Conservation (phyloP, 1,140 invertebrate genomes). For the Pteromalus puparum region DNA sequence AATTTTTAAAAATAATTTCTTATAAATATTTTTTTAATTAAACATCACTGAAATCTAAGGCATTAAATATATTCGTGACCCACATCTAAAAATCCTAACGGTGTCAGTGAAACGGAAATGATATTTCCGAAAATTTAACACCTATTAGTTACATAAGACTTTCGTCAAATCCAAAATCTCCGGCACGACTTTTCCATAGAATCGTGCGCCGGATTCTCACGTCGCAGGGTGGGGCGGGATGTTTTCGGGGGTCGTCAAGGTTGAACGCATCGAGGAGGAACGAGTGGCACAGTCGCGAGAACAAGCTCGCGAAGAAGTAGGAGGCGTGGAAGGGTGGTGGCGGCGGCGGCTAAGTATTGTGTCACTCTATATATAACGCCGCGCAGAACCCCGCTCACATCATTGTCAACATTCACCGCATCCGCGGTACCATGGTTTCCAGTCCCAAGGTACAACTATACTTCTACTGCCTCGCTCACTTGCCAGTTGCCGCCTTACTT, state of each 20-base stretch:
- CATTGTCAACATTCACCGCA: constrained; percentile 75
- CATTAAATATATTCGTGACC: no score
- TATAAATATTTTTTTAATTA: no score
- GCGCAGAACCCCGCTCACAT: constrained; percentile 64
- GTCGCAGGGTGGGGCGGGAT: background rate
- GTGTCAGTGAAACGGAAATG: background rate
- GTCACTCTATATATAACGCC: constrained; percentile 73
- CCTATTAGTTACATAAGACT: background rate
- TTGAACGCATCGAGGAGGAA: constrained; percentile 58
- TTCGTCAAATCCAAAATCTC: background rate
- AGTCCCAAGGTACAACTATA: constrained; percentile 69
- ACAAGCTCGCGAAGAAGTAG: constrained; percentile 12
- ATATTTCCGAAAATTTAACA: background rate
- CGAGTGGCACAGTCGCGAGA: constrained; percentile 29
- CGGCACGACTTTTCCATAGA: background rate
- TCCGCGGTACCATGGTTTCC: constrained; percentile 74
- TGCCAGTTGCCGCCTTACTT: constrained; percentile 54
- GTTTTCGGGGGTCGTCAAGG: constrained; percentile 70
- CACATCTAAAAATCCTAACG: background rate
- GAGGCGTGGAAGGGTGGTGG: constrained; percentile 56
- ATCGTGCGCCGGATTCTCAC: background rate
- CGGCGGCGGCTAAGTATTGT: constrained; percentile 65
- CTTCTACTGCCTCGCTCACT: constrained; percentile 40
- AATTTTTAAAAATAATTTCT: no score
- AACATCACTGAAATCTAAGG: no score